These are phyloP conservation scores for Drosophila tanythrix DNA, from an alignment of 2,888 invertebrate species.

Conservation along the genomic window DNA sequence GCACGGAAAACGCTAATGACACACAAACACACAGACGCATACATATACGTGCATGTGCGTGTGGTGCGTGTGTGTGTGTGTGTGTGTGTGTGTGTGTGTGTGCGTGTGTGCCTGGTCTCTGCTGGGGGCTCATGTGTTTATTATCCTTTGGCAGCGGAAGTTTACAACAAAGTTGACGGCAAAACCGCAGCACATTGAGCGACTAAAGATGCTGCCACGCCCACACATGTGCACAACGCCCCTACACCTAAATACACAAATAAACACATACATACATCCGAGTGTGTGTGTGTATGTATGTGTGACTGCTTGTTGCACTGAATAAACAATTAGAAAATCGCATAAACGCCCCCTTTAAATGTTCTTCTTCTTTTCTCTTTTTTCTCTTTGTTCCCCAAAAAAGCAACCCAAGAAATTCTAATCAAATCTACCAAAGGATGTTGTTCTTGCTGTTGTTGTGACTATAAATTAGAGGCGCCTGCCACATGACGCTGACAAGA, in stretches of 20 bases:
- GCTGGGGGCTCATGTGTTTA: slow-evolving; percentile 73
- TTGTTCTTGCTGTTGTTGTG: slow-evolving; percentile 8
- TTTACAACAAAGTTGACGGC: slow-evolving; percentile 64
- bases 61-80: neutral
- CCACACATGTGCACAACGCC: slow-evolving; percentile 10
- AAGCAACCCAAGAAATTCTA: slow-evolving; percentile 32
- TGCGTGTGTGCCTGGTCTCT: slow-evolving; percentile 29
- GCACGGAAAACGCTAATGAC: slow-evolving; percentile 66
- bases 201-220: slow-evolving; percentile 64
- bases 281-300: neutral
- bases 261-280: neutral
- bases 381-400: slow-evolving; percentile 34
- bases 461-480: slow-evolving; percentile 55
- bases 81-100: neutral
- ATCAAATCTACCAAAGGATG: slow-evolving; percentile 15
- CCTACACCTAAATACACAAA: slow-evolving; percentile 15
- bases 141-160: slow-evolving; percentile 74
- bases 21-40: slow-evolving; percentile 44
- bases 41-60: neutral
- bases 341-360: slow-evolving; percentile 71
- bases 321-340: slow-evolving; percentile 69
- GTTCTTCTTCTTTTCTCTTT: slow-evolving; percentile 39
- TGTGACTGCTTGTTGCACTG: slow-evolving; percentile 58
- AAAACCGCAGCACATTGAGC: slow-evolving; percentile 52
- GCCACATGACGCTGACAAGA: slow-evolving; percentile 57